Conservation (phyloP, 1,140 invertebrate species). For the Panulirus ornatus region DNA sequence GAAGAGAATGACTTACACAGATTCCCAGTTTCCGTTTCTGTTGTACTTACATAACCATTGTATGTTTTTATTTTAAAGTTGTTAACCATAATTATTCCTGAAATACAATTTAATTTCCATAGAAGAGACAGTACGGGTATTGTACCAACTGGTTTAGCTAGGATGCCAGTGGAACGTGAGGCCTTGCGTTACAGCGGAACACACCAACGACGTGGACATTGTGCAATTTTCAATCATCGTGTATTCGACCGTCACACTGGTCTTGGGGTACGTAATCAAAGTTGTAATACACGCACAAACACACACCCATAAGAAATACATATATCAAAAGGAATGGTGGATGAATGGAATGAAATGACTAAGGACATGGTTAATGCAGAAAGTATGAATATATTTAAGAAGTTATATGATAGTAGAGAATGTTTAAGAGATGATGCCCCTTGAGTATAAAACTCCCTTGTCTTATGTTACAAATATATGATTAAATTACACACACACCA, state of each 20-base stretch:
- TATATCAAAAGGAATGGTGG: too few relatives aligned
- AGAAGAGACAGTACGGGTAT: too few relatives aligned
- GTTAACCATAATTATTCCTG: not conserved
- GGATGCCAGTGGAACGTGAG: constrained; percentile 77
- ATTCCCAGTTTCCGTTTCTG: not conserved
- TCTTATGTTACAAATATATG: not conserved
- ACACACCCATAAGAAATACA: too few relatives aligned
- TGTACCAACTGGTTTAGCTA: constrained; percentile 63
- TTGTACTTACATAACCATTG: not conserved
- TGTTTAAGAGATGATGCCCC: not conserved
- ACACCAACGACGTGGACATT: constrained; percentile 79
- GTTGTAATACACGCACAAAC: not conserved
- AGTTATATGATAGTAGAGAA: too few relatives aligned
- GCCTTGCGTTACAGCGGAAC: constrained; percentile 80
- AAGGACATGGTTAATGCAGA: too few relatives aligned
- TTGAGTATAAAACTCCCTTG: not conserved
- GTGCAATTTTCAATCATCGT: constrained; percentile 82
- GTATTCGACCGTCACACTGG: constrained; percentile 77
- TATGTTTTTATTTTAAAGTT: not conserved
- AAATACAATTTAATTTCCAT: not conserved
- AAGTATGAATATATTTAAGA: too few relatives aligned
- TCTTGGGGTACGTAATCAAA: constrained; percentile 74
- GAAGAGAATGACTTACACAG: too few relatives aligned
- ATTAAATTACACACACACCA: not conserved
- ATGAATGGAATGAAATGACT: too few relatives aligned